Conservation (phyloP, 2,113 vertebrate genomes). For the Puffinus mauretanicus region DNA sequence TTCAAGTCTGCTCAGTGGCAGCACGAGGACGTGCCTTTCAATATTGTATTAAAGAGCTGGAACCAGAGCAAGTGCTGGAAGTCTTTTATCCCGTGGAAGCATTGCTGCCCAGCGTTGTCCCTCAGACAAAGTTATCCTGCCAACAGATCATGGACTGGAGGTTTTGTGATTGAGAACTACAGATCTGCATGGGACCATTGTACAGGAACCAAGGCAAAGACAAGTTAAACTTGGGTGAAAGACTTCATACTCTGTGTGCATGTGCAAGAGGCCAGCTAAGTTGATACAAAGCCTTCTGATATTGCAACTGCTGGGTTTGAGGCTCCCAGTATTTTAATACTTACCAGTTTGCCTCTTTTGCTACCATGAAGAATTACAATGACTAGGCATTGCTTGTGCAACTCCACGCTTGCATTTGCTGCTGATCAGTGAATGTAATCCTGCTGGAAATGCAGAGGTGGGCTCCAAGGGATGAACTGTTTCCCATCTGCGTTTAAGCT, state of each 20-base stretch:
- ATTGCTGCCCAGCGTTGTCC: neutral
- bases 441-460: neutral
- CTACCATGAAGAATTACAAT: neutral
- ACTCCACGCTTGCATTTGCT: neutral
- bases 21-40: neutral
- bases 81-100: neutral
- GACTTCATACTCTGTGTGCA: neutral
- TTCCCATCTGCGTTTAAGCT: neutral
- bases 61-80: neutral
- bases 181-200: neutral
- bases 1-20: neutral
- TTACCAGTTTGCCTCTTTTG: neutral
- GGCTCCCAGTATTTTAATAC: neutral
- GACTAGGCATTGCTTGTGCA: neutral
- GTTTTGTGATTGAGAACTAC: neutral
- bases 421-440: neutral
- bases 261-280: neutral
- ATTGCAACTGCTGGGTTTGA: neutral
- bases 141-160: neutral
- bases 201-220: neutral
- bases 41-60: rapidly evolving
- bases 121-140: neutral
- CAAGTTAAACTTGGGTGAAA: neutral
- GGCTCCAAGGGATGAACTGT: neutral
- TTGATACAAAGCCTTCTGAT: neutral